Evolutionary conservation across 2,888 invertebrate genomes (phyloP), one percentile per base, ranked within the genome.

Genomic region (Heteromyza rotundicornis): DNA sequence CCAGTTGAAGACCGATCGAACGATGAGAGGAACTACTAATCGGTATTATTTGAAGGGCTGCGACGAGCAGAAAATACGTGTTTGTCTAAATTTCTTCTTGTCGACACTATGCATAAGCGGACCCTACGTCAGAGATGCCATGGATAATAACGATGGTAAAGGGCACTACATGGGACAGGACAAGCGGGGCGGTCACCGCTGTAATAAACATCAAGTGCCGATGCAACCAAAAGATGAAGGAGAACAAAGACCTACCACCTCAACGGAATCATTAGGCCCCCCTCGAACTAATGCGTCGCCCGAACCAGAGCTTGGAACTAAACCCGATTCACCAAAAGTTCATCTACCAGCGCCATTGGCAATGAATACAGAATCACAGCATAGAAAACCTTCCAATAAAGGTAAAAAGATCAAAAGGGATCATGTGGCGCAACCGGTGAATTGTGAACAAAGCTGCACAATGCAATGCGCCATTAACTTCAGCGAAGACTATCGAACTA

Each of bases 31-130:
- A n/a, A 63, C 58, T 24, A 67, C 67, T 12, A 66, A 62, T 52
- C 62, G 60, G 22, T 69, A 70, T 36, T 68, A 59, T 32, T 51
- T 70, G 2, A 47, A 50, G n/a, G 59, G 63, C 10, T 50, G 47
- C 8, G 50, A 50, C 2, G 65, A 61, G n/a, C 59, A 47, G 2
- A 27, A 23, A 2, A 57, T 58, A 10, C 56, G 66, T 24, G 67
- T 71, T 0, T 71, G 69, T 27, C 63, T 65, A 2, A 67, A 66
- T 50, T 71, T 68, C 51, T 70, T 70, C 40, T 63, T 63, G 17
- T 57, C 64, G 3, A 68, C 70, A 2, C 47, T 69, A n/a, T 63
- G 59, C 14, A 64, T 67, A 0, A 67, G 63, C 23, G 60, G 59
- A 40, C 54, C 63, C 24, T 47, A 54, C n/a, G 60, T 70, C 1